Percentiles rank a stretch among this genome's conserved stretches.
phyloP scores from a whole-genome alignment of 2,888 invertebrate genomes.

The Hedychridium roseum region DNA sequence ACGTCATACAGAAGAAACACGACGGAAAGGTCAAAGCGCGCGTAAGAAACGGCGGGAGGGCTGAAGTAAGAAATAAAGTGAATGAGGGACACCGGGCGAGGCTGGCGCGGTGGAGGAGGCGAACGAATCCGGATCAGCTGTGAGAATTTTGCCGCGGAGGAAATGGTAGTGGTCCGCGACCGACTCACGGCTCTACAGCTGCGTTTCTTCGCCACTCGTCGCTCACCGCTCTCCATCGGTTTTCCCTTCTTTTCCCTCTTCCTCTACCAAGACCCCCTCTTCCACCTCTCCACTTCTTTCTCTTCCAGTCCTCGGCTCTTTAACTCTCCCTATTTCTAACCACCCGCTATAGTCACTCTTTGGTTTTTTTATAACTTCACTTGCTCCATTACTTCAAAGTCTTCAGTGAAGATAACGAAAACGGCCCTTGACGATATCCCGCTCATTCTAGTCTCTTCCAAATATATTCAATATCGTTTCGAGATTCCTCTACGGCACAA shows the following conservation, averaged over 20 bases:
- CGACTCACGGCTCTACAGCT: constrained; percentile 43
- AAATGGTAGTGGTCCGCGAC: constrained; percentile 55
- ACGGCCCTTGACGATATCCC: no score
- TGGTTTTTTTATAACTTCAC: no score
- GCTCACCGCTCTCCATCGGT: constrained; percentile 18
- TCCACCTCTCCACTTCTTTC: constrained; percentile 6
- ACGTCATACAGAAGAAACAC: constrained; percentile 8
- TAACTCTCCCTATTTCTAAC: constrained; percentile 1
- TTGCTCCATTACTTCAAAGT: no score
- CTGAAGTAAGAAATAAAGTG: constrained; percentile 14
- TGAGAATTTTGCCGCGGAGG: constrained; percentile 40
- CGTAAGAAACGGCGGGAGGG: constrained; percentile 18
- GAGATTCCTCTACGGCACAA: no score
- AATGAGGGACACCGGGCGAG: constrained; percentile 14
- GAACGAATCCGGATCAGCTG: constrained; percentile 39
- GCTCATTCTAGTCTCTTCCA: no score
- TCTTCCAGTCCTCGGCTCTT: constrained; percentile 9
- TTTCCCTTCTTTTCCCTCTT: constrained; percentile 18
- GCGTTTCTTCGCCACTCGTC: constrained; percentile 29
- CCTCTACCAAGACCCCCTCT: constrained; percentile 17
- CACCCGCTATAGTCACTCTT: no score
- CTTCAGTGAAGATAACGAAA: no score
- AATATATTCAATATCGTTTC: no score
- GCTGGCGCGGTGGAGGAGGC: constrained; percentile 13
- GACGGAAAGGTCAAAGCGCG: constrained; percentile 7